These are phyloP conservation scores for Chymomyza procnemis DNA, from an alignment of 2,888 invertebrate species.

Conservation along the genomic window DNA sequence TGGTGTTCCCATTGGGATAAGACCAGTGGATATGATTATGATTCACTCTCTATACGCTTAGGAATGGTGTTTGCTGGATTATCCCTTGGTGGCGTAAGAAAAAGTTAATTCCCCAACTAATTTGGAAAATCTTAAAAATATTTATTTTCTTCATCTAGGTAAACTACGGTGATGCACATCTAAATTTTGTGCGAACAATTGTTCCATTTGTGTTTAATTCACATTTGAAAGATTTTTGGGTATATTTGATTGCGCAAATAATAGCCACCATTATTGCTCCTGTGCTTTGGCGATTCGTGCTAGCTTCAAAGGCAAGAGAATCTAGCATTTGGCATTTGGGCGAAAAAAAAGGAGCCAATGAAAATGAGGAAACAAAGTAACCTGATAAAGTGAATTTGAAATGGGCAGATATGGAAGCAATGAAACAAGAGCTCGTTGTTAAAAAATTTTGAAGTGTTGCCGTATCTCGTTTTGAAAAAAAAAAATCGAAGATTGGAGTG, in stretches of 20 bases:
- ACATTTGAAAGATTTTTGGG: background rate
- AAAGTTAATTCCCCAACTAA: background rate
- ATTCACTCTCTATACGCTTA: slow-evolving; percentile 27
- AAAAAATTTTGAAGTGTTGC: too few relatives aligned
- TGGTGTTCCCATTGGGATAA: slow-evolving; percentile 39
- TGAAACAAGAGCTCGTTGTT: too few relatives aligned
- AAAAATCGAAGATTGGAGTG: too few relatives aligned
- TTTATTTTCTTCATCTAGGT: slow-evolving; percentile 5
- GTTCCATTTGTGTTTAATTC: background rate
- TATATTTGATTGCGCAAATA: background rate
- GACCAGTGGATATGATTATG: slow-evolving; percentile 15
- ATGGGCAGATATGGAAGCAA: too few relatives aligned
- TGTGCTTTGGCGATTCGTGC: slow-evolving; percentile 37
- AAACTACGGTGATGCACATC: slow-evolving; percentile 1
- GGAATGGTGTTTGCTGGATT: slow-evolving; percentile 25
- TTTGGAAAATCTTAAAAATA: background rate
- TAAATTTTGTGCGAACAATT: slow-evolving; percentile 39
- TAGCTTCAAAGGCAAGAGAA: background rate
- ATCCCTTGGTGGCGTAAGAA: slow-evolving; percentile 20
- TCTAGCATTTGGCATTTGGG: too few relatives aligned
- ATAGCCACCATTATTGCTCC: background rate
- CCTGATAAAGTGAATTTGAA: too few relatives aligned
- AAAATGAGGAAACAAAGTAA: too few relatives aligned
- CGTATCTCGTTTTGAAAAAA: too few relatives aligned
- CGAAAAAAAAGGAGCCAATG: too few relatives aligned